A percentile compares a stretch with the other conserved stretches of the same genome.
These are phyloP conservation scores for Acholoe squamosa DNA, from an alignment of 2,888 invertebrate species.

Conservation along the genomic window DNA sequence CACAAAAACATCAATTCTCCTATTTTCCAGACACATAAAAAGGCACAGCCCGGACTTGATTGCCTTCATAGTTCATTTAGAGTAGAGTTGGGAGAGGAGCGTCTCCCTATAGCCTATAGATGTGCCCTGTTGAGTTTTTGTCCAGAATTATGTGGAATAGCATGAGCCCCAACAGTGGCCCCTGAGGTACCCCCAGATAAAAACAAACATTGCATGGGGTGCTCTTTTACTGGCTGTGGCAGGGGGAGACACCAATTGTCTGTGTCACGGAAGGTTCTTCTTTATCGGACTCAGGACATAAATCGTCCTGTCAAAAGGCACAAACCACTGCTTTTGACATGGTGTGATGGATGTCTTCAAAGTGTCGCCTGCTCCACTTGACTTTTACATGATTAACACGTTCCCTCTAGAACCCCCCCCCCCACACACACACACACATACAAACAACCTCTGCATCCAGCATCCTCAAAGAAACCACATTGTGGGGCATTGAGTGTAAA, in stretches of 20 bases:
- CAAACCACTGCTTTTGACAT: not conserved
- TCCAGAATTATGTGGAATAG: not conserved
- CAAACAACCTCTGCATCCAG: too few relatives aligned
- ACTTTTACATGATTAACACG: slow-evolving; percentile 21
- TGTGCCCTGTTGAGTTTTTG: not conserved
- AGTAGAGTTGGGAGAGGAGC: too few relatives aligned
- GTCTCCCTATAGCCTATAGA: too few relatives aligned
- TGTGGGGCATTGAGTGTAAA: too few relatives aligned
- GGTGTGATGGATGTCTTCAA: not conserved
- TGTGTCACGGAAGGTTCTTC: slow-evolving; percentile 1
- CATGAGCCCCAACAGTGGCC: not conserved
- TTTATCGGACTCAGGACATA: not conserved
- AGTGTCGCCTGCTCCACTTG: not conserved
- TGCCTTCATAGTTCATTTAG: too few relatives aligned
- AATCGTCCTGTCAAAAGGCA: not conserved
- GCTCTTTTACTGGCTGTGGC: not conserved
- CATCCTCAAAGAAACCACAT: too few relatives aligned
- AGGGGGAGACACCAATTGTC: not conserved
- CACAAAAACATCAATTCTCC: too few relatives aligned
- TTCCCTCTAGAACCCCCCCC: not conserved
- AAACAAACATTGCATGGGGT: not conserved
- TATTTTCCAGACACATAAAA: too few relatives aligned
- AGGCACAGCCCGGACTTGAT: too few relatives aligned
- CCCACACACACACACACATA: too few relatives aligned
- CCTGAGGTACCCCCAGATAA: slow-evolving; percentile 19